Evolutionary conservation across 2,888 invertebrate species (phyloP), one percentile per base, ranked within the genome.

Genomic region (Caenorhabditis doughertyi): DNA sequence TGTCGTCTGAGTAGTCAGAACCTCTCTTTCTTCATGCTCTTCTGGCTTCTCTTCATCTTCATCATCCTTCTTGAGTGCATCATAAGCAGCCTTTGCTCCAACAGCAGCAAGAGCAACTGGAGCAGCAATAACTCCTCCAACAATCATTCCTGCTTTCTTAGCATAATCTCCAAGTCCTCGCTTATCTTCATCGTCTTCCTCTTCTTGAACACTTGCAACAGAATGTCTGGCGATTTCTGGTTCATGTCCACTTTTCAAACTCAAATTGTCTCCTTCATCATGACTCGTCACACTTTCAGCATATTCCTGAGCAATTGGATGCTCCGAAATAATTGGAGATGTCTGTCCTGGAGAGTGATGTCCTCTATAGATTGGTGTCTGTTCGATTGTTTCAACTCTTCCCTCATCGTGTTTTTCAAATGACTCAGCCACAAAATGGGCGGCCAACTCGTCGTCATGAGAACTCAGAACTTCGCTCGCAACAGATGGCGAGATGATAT

Each of bases 91-190:
- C 27, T 81, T 79, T 1, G 85, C 88, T 72, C 88, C 89, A 39
- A 84, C 74, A 16, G 84, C 88, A 44, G 84, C 85, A 8, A 85
- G 74, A 53, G 85, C 88, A 23, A 84, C 85, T 44, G 87, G 88
- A 64, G 88, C 87, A 9, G 84, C 83, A 29, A 86, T 68, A 35
- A 87, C 84, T 71, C 87, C 89, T 16, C 85, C 89, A 32, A 83
- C 88, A 47, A 87, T 68, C 80, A 82, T 79, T 71, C 88, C 88
- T 29, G 85, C 85, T 49, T 84, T 85, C 74, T 86, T 86, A 4
- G 84, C 84, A 47, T 77, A 77, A 21, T 76, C 81, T 58, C 71
- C 77, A 18, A 77, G 56, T 16, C 55, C 53, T 0, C 49, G 23
- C 16, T 51, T 49, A 0, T 35, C 73, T 39, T 80, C 80, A 3